Conservation (phyloP, 2,797 vertebrate genomes). For the Pelochelys cantorii region DNA sequence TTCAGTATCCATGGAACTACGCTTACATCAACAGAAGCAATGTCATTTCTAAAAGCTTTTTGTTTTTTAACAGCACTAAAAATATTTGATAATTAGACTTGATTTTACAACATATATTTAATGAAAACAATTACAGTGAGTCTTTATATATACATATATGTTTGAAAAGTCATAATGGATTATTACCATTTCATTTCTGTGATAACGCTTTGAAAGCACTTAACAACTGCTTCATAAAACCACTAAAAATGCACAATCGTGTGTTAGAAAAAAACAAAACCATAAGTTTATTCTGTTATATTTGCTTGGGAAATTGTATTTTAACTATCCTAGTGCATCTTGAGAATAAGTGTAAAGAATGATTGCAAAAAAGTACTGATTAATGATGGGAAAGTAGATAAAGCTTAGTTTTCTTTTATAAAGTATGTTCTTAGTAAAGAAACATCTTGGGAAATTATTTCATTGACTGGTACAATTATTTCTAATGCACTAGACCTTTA, state of each 20-base stretch:
- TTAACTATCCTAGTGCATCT: not conserved
- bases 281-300: not conserved
- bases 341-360: not conserved
- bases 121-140: not conserved
- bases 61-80: constrained; percentile 27
- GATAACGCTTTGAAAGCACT: constrained; percentile 22
- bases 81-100: not conserved
- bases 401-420: not conserved
- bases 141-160: not conserved
- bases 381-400: not conserved
- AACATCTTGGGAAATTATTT: not conserved
- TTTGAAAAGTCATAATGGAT: constrained; percentile 33
- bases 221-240: constrained; percentile 8
- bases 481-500: not conserved
- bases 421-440: not conserved
- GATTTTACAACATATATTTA: not conserved
- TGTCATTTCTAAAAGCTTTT: not conserved
- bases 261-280: constrained; percentile 9
- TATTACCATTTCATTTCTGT: constrained; percentile 5
- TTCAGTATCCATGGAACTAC: not conserved
- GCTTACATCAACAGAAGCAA: constrained; percentile 20
- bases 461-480: not conserved
- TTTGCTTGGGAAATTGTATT: not conserved
- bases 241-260: not conserved
- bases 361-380: not conserved